Evolutionary conservation across 2,113 vertebrate species (phyloP), one percentile per base, ranked within the genome.

Genomic region (Passer domesticus): DNA sequence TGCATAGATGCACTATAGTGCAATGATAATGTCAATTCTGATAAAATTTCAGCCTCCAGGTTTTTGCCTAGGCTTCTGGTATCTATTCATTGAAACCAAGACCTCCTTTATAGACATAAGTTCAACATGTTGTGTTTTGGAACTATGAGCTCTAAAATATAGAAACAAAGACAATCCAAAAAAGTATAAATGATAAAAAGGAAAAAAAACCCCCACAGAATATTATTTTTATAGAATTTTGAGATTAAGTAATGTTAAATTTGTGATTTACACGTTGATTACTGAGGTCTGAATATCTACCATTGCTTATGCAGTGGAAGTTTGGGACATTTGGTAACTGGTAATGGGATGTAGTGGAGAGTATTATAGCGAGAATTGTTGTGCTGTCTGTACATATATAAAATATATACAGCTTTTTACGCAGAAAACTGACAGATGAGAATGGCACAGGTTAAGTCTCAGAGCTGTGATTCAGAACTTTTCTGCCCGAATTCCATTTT

Each of bases 171-270:
- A 52, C 6, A 47, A 4, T 30, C 1, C 1, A 37, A 13, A 70
- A 55, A 55, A 20, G 1, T 12, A 41, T 4, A 53, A 68, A 73
- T 37, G 0, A 43, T 4, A 5, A n/a, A 66, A 18, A 7, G 5
- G 37, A 37, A 55, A 10, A 24, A 44, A 75, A 44, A 12, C 9
- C 39, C 39, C 39, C 39, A 13, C 13, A 1, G 3, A 24, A 23
- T 21, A 27, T 8, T 30, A 15, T 37, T 76, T 73, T 69, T 6
- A 67, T 35, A 43, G 63, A 44, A 33, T 52, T 44, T 85, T 69
- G 50, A 46, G 12, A 66, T 37, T 62, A 37, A 7, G 31, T 73
- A 0, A 39, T n/a, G 4, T 3, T 62, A 77, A 28, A 70, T 43
- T 77, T 74, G 18, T 81, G 37, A 58, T 73, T 90, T 89, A 4